Evolutionary conservation across 2,113 vertebrate species (phyloP), one percentile per base, ranked within the genome.

Genomic region (Columbina picui): DNA sequence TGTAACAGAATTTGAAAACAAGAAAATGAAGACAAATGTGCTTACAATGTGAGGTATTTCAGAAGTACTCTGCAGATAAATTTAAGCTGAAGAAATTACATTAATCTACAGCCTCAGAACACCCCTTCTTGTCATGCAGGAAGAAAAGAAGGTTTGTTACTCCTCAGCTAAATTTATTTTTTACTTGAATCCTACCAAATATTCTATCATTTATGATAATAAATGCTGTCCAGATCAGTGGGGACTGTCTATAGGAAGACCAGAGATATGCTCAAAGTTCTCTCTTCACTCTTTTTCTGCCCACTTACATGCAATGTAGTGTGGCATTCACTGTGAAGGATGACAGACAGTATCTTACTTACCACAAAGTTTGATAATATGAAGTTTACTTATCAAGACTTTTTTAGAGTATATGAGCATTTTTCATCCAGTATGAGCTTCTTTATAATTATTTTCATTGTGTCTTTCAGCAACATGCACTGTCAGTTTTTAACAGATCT

Each of bases 241-340:
- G 14, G 9, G 14, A 52, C 26, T 43, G 20, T 27, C 7, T 50
- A 34, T 7, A 52, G 20, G 26, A 83, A 83, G 57, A 73, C 10
- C 10, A 55, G 18, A 41, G 39, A 25, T 13, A 59, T 76, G 6
- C 1, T 53, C 23, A 53, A 67, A 71, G 26, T 55, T 41, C 4
- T 70, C 29, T n/a, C 5, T 26, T 50, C 15, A 21, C 65, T 67
- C 18, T 43, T 88, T 57, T 71, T 93, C 43, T 83, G 6, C 20
- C 16, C 21, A 15, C 0, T 1, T 79, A 38, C 12, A 2, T 1
- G 17, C 12, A 69, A 60, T 8, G 30, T 14, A 34, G 20, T 43
- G 30, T 14, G 25, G 1, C 6, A n/a, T 55, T 79, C 85, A 5
- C 34, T 67, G 14, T 67, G 32, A 79, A 63, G 49, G 9, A 41